Evolutionary conservation across 2,113 vertebrate genomes (phyloP), one percentile per base, ranked within the genome.

Genomic region (Pachyramphus minor): DNA sequence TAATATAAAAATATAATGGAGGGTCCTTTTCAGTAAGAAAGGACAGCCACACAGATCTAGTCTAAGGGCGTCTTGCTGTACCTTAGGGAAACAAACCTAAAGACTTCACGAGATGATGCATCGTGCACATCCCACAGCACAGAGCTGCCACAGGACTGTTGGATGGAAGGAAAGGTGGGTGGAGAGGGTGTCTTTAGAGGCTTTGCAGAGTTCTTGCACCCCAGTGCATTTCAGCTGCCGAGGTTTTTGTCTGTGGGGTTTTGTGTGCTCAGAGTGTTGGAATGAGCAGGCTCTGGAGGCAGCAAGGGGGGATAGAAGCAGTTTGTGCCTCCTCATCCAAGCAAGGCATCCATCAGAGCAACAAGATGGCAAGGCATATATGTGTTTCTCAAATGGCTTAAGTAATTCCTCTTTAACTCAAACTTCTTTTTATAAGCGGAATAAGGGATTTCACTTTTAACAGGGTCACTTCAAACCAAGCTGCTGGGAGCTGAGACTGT

Each of bases 81-180:
- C 14, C 62, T 69, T 75, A 37, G 72, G 62, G 41, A 79, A 64
- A 42, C 17, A 76, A 93, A 53, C 11, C 14, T 45, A 5, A 68
- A 69, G 39, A 23, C 5, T 44, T 44, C 6, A 25, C 1, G 8
- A 66, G 44, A 31, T 71, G 76, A 89, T n/a, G 11, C 8, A 41
- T 3, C 1, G 1, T 24, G n/a, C 31, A 35, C 31, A 72, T 42
- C 66, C 30, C 12, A 12, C 23, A 25, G 53, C 3, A 0, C 33
- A 47, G 45, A 80, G 71, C 25, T 80, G 66, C 74, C 50, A 11
- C 12, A 12, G 67, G 66, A 62, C 12, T 37, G 41, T 0, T 49
- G 60, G 84, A 41, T 81, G 64, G n/a, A 33, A 52, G n/a, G 80
- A n/a, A 44, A 60, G 30, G n/a, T 35, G 62, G 25, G 33, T 45